A percentile compares a stretch with the other conserved stretches of the same genome.
Conservation (phyloP, 2,113 vertebrate species). For the Nasalis larvatus region DNA sequence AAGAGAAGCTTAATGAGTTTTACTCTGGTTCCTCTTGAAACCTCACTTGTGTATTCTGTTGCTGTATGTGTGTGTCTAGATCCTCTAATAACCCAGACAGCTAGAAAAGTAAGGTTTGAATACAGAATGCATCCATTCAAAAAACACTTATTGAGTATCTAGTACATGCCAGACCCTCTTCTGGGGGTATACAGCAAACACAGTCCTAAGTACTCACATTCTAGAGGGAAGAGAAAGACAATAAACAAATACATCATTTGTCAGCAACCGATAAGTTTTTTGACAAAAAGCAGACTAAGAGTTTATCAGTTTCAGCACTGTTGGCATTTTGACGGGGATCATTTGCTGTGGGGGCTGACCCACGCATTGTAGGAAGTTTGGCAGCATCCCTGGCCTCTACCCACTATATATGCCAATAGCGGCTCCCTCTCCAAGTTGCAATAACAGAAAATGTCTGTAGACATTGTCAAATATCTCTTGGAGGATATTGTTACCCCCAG, state of each 20-base stretch:
- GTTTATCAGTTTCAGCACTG: not conserved
- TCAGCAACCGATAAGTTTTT: not conserved
- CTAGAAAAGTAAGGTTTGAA: not conserved
- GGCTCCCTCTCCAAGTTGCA: rapidly evolving
- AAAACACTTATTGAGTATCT: not conserved
- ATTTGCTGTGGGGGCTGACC: not conserved
- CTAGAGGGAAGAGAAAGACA: not conserved
- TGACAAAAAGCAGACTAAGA: not conserved
- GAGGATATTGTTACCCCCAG: not conserved
- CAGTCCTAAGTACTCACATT: not conserved
- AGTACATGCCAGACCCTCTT: not conserved
- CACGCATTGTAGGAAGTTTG: not conserved
- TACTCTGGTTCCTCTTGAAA: not conserved
- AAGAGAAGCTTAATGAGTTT: not conserved
- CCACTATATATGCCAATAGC: not conserved
- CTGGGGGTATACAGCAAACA: not conserved
- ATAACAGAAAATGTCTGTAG: not conserved
- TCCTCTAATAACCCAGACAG: not conserved
- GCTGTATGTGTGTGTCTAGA: not conserved
- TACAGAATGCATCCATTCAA: not conserved
- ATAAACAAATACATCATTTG: not conserved
- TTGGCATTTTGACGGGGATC: not conserved
- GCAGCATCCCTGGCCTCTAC: not conserved
- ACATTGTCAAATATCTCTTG: not conserved
- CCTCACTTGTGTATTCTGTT: not conserved